A percentile compares a stretch with the other conserved stretches of the same genome.
phyloP scores from a whole-genome alignment of 2,888 invertebrate species.

The Drosophila rellima region DNA sequence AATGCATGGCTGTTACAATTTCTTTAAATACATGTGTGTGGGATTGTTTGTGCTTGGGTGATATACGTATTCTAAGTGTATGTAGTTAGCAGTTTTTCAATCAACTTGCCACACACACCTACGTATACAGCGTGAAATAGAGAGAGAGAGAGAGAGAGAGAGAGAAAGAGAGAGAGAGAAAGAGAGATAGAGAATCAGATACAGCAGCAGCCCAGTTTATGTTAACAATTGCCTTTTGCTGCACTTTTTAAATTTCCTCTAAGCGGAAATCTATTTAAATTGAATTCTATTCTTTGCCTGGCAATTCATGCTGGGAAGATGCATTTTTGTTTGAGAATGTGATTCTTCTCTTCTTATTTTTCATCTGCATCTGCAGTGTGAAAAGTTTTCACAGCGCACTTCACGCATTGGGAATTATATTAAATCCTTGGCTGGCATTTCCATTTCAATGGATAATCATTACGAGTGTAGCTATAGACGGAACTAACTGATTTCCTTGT shows the following conservation, averaged over 20 bases:
- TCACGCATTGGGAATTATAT: slow-evolving; percentile 76
- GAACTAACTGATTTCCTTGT: slow-evolving; percentile 58
- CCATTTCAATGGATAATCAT: slow-evolving; percentile 85
- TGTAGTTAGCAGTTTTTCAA: slow-evolving; percentile 77
- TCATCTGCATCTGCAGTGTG: slow-evolving; percentile 20
- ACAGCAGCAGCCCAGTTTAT: slow-evolving; percentile 50
- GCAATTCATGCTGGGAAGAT: slow-evolving; percentile 67
- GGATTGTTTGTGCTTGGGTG: slow-evolving; percentile 18
- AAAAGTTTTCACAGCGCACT: slow-evolving; percentile 68
- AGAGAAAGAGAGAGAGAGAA: background rate
- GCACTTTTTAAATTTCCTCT: slow-evolving; percentile 82
- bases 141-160: slow-evolving; percentile 1
- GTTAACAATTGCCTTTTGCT: slow-evolving; percentile 74
- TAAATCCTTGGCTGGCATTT: slow-evolving; percentile 81
- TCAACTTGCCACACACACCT: slow-evolving; percentile 59
- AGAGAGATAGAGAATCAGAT: slow-evolving; percentile 8
- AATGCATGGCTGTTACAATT: slow-evolving; percentile 56
- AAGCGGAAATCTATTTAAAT: slow-evolving; percentile 84
- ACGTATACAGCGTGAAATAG: background rate
- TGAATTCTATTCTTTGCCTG: slow-evolving; percentile 73
- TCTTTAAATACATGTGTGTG: slow-evolving; percentile 20
- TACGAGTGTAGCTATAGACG: slow-evolving; percentile 69
- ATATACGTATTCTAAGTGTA: slow-evolving; percentile 49
- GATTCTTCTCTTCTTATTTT: slow-evolving; percentile 21
- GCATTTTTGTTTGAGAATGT: slow-evolving; percentile 43